Conservation (phyloP, 2,113 vertebrate genomes). For the crab-eating macaque (Macaca fascicularis) region T2T-MFA8v1.1 NC_088395.1:31042501-31043000, state of each 20-base stretch:
- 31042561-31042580: too few relatives aligned
- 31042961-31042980: background rate
- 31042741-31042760: background rate
- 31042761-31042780: background rate
- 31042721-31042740: background rate
- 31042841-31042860: background rate
- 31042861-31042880: background rate
- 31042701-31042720: background rate
- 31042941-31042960: background rate
- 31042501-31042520: too few relatives aligned
- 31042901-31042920: background rate
- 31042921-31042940: background rate
- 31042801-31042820: background rate
- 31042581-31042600: background rate
- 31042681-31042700: background rate
- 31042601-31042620: background rate
- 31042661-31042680: background rate
- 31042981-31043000: background rate
- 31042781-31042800: background rate
- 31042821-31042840: background rate
- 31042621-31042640: background rate
- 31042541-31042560: too few relatives aligned
- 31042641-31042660: background rate
- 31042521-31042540: too few relatives aligned
- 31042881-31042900: background rate